Conservation (phyloP, 2,113 vertebrate genomes). For the Trachemys scripta region DNA sequence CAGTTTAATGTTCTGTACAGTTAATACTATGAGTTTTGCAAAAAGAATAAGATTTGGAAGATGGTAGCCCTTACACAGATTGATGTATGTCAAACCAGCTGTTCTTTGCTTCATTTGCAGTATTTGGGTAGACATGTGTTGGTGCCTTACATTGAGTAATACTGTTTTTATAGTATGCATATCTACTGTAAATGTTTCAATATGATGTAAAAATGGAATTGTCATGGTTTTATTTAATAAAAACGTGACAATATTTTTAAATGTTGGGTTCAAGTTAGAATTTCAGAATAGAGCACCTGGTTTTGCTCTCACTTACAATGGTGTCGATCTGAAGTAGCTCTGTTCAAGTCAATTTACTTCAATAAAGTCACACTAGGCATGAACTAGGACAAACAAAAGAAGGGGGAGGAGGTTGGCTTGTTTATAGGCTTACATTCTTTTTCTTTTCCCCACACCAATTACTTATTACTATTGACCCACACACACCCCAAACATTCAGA, state of each 20-base stretch:
- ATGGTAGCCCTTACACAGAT: neutral
- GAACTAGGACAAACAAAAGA: neutral
- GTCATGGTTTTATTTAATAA: neutral
- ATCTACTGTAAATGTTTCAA: neutral
- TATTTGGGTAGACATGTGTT: neutral
- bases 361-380: neutral
- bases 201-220: neutral
- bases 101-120: neutral
- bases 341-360: neutral
- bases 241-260: neutral
- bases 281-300: neutral
- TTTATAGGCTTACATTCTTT: neutral
- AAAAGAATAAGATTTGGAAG: neutral
- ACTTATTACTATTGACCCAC: neutral
- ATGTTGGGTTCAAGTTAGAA: neutral
- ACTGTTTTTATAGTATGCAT: neutral
- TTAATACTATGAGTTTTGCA: conserved; percentile 10
- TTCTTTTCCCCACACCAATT: neutral
- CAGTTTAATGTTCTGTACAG: neutral
- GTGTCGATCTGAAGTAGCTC: neutral
- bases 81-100: neutral
- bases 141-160: neutral
- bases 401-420: neutral
- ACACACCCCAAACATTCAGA: neutral
- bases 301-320: neutral